Conservation (phyloP, 2,888 invertebrate genomes). For the Candidula unifasciata region DNA sequence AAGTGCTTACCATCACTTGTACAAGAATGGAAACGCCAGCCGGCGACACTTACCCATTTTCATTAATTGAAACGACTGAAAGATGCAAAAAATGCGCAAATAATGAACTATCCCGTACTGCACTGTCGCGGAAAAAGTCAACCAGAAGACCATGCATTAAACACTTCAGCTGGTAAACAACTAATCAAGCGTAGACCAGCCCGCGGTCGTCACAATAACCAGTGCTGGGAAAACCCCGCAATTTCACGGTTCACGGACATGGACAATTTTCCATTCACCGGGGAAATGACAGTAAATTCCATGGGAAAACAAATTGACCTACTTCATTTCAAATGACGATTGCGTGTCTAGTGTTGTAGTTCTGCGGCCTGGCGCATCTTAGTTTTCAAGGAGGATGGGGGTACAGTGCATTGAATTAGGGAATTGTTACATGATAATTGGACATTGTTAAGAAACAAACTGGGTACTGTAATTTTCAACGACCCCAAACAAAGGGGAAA, state of each 20-base stretch:
- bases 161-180: neutral
- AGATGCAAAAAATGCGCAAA: neutral
- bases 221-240: slow-evolving; percentile 17
- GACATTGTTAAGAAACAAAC: too few species aligned
- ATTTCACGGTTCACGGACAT: neutral
- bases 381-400: too few species aligned
- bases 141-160: neutral
- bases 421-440: too few species aligned
- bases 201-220: neutral
- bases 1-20: too few species aligned
- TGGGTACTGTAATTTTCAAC: too few species aligned
- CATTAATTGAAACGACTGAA: neutral
- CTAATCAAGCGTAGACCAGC: slow-evolving; percentile 6
- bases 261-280: neutral
- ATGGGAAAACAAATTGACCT: neutral
- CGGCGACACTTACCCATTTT: neutral
- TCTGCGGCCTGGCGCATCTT: too few species aligned
- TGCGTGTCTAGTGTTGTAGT: too few species aligned
- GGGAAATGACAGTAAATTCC: slow-evolving; percentile 19
- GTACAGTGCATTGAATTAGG: too few species aligned
- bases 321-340: neutral
- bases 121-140: neutral
- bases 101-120: neutral
- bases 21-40: too few species aligned
- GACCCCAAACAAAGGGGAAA: too few species aligned